A percentile compares a stretch with the other conserved stretches of the same genome.
These are phyloP conservation scores for Cettia cetti DNA, from an alignment of 2,113 vertebrate genomes.

Conservation along the genomic window DNA sequence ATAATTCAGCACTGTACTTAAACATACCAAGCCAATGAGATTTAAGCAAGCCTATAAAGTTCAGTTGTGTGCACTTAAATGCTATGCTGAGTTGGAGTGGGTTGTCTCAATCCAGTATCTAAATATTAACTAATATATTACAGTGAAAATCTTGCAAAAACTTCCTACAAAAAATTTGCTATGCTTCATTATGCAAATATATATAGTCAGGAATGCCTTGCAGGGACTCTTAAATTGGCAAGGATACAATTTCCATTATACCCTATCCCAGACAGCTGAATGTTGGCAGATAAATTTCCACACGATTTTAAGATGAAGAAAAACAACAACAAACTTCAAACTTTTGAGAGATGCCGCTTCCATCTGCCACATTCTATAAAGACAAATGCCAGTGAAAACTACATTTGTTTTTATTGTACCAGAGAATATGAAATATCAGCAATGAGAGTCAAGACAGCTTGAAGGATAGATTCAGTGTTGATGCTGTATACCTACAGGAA, in stretches of 20 bases:
- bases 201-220: slow-evolving; percentile 35
- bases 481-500: rapidly evolving
- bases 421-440: not conserved
- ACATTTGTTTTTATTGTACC: not conserved
- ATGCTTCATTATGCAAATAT: slow-evolving; percentile 48
- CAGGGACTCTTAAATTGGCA: slow-evolving; percentile 47
- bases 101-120: not conserved
- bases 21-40: not conserved
- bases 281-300: slow-evolving; percentile 55
- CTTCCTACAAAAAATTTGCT: slow-evolving; percentile 1
- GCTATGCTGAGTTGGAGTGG: not conserved
- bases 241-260: slow-evolving; percentile 35
- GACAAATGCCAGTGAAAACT: slow-evolving; percentile 48
- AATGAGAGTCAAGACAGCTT: not conserved
- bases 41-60: not conserved
- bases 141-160: slow-evolving; percentile 26
- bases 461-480: not conserved
- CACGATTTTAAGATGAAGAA: slow-evolving; percentile 34
- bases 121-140: slow-evolving; percentile 4
- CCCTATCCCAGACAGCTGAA: slow-evolving; percentile 24
- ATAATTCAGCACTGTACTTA: not conserved
- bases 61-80: not conserved
- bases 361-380: slow-evolving; percentile 50
- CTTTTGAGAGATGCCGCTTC: not conserved
- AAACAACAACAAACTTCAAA: slow-evolving; percentile 49